Percentiles rank a stretch among this genome's conserved stretches.
Evolutionary conservation across 2,113 vertebrate species (phyloP).

Genomic region (Melanerpes formicivorus): DNA sequence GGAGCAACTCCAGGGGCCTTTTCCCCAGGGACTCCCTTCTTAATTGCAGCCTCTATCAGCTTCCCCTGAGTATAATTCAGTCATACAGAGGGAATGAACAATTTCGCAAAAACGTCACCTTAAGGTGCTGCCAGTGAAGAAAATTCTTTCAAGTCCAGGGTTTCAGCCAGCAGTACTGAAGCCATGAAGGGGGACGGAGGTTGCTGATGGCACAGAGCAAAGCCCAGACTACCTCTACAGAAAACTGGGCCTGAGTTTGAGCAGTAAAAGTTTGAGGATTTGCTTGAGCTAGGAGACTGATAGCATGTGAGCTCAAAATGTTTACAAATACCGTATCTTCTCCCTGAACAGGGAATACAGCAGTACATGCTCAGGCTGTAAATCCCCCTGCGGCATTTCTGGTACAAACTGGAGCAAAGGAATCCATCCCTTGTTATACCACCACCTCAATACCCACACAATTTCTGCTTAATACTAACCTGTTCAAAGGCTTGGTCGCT

Average conservation of each 20-base stretch:
- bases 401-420: not conserved
- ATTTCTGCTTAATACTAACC: not conserved
- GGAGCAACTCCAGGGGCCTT: not conserved
- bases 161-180: not conserved
- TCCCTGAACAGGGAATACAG: not conserved
- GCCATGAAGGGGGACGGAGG: accelerated
- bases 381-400: not conserved
- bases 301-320: not conserved
- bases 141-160: not conserved
- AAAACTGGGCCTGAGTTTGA: not conserved
- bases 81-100: not conserved
- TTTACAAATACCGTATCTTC: not conserved
- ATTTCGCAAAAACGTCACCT: not conserved
- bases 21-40: not conserved
- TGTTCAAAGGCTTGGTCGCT: not conserved
- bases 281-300: not conserved
- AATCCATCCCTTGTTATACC: not conserved
- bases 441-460: not conserved
- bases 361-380: not conserved
- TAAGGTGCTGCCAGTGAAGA: not conserved
- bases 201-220: not conserved
- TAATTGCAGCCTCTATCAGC: not conserved
- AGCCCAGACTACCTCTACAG: not conserved
- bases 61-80: not conserved
- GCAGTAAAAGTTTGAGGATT: not conserved